Conservation (phyloP, 2,797 vertebrate genomes). For the Ceryle rudis region DNA sequence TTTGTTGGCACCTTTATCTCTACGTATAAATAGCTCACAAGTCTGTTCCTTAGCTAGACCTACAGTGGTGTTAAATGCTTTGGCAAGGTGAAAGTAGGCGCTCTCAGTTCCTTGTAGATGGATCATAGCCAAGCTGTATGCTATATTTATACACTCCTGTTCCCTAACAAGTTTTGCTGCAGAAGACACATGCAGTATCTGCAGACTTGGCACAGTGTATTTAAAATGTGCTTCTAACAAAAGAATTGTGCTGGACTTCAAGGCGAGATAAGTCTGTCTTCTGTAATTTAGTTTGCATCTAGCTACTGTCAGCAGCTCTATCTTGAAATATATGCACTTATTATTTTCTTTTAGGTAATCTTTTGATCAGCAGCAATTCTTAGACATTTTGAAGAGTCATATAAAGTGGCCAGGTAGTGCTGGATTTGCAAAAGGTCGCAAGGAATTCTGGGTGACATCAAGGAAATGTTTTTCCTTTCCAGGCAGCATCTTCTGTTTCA, state of each 20-base stretch:
- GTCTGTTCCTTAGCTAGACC: conserved; percentile 21
- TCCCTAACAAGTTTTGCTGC: neutral
- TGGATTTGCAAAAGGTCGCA: neutral
- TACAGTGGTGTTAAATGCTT: conserved; percentile 32
- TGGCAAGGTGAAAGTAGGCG: conserved; percentile 11
- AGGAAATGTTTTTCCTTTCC: neutral
- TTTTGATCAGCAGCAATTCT: neutral
- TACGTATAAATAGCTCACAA: neutral
- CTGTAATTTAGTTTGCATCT: neutral
- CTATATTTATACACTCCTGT: neutral
- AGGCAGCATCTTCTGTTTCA: neutral
- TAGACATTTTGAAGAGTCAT: neutral
- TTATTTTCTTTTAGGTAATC: neutral
- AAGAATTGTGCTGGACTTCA: neutral
- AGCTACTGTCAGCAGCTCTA: neutral
- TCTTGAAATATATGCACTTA: neutral
- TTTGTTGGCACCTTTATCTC: conserved; percentile 33
- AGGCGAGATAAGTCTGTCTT: neutral
- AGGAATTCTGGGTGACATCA: neutral
- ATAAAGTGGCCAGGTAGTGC: neutral
- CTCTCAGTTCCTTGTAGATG: neutral
- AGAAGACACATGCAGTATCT: neutral
- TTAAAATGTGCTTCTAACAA: neutral
- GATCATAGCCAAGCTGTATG: neutral
- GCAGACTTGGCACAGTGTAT: neutral